phyloP scores from a whole-genome alignment of 2,113 vertebrate genomes.

The Aythya baeri region DNA sequence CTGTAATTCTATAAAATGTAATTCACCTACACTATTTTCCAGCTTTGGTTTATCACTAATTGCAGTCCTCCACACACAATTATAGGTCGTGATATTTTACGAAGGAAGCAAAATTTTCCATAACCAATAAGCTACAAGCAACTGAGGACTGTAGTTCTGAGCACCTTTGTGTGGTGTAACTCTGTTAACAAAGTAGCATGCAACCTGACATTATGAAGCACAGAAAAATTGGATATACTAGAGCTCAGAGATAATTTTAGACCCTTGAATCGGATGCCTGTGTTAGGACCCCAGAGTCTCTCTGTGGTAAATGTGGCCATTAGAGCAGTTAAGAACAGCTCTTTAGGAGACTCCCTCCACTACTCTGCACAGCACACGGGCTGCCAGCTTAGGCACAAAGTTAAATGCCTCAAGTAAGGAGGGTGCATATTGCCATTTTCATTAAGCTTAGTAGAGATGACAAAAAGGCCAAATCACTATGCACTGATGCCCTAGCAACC shows the following conservation, averaged over 20 bases:
- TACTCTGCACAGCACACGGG: not conserved
- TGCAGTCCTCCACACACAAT: constrained; percentile 16
- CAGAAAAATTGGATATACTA: not conserved
- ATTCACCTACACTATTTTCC: constrained; percentile 13
- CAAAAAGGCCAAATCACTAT: constrained; percentile 40
- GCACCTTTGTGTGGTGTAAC: not conserved
- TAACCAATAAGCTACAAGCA: not conserved
- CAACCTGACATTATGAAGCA: not conserved
- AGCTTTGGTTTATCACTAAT: not conserved
- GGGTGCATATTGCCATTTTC: constrained; percentile 18
- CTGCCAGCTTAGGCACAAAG: not conserved
- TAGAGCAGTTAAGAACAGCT: not conserved
- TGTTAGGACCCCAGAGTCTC: not conserved
- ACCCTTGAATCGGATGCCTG: not conserved
- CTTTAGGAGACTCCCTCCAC: not conserved
- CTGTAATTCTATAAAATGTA: constrained; percentile 38
- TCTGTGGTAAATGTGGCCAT: not conserved
- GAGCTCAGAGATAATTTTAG: constrained; percentile 4
- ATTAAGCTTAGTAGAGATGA: constrained; percentile 33
- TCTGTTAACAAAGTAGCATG: not conserved
- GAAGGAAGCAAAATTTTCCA: not conserved
- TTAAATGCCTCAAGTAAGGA: constrained; percentile 23
- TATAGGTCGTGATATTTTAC: constrained; percentile 19
- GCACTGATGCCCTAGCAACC: constrained; percentile 36
- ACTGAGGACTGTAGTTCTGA: not conserved